Evolutionary conservation across 1,140 invertebrate genomes (phyloP).

Genomic region (Neodiprion fabricii): DNA sequence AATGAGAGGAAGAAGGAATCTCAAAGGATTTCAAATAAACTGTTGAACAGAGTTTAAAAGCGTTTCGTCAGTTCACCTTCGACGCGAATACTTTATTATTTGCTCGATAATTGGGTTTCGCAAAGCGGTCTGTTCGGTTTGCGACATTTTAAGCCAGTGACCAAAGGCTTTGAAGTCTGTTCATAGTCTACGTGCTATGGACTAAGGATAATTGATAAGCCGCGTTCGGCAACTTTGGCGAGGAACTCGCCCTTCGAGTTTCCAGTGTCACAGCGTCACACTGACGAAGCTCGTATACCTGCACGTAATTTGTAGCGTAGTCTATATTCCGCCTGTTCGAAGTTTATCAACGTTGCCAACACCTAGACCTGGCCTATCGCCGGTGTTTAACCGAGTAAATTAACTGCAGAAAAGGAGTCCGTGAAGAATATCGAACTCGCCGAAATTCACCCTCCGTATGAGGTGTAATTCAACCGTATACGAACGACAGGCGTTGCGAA

Average conservation of each 20-base stretch:
- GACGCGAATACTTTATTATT: no score
- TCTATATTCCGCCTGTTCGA: neutral
- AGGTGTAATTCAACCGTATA: no score
- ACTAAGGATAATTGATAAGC: constrained; percentile 39
- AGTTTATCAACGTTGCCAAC: neutral
- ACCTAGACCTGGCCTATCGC: neutral
- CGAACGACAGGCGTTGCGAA: no score
- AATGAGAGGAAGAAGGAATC: no score
- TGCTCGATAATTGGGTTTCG: no score
- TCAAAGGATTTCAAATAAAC: neutral
- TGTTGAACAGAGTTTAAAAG: neutral
- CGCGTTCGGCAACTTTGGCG: constrained; percentile 27
- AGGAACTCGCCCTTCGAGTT: constrained; percentile 5
- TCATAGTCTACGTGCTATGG: neutral
- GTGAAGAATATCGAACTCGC: constrained; percentile 33
- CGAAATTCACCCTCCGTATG: constrained; percentile 13
- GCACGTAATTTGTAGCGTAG: neutral
- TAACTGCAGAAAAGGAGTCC: constrained; percentile 21
- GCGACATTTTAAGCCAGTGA: no score
- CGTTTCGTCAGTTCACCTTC: no score
- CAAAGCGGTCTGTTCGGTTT: no score
- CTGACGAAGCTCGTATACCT: neutral
- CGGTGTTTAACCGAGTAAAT: constrained; percentile 14
- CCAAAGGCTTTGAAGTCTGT: no score
- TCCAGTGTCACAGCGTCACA: neutral